phyloP scores from a whole-genome alignment of 2,113 vertebrate genomes.

The Eidolon helvum region DNA sequence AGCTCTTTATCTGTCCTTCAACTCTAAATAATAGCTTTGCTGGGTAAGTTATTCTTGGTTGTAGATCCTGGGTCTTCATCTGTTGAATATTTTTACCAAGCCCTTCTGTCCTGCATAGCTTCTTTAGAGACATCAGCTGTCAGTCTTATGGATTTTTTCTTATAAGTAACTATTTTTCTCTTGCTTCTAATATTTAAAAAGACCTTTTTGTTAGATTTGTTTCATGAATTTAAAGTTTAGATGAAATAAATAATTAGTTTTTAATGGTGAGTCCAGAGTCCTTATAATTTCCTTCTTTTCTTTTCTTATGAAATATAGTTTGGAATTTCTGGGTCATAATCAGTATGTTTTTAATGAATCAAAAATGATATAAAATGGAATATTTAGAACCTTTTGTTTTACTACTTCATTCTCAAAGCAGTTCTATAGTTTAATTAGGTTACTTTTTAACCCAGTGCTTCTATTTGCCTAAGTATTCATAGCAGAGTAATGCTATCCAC shows the following conservation, averaged over 20 bases:
- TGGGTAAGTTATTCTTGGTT: too few relatives aligned
- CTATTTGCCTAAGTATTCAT: not conserved
- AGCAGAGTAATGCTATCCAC: not conserved
- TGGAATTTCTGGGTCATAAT: not conserved
- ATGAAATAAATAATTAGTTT: not conserved
- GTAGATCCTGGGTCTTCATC: too few relatives aligned
- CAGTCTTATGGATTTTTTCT: too few relatives aligned
- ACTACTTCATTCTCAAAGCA: not conserved
- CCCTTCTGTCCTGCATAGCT: too few relatives aligned
- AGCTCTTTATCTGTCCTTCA: too few relatives aligned
- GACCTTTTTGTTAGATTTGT: too few relatives aligned
- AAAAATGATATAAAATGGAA: not conserved
- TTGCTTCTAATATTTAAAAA: not conserved
- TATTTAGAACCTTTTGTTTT: not conserved
- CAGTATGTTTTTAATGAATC: not conserved
- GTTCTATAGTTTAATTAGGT: not conserved
- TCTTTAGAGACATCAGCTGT: too few relatives aligned
- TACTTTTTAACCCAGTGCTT: not conserved
- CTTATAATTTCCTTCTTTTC: not conserved
- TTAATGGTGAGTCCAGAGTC: not conserved
- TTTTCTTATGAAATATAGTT: not conserved
- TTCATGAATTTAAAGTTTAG: conserved; percentile 18
- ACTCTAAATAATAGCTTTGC: too few relatives aligned
- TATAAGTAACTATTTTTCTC: too few relatives aligned
- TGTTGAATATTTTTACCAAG: too few relatives aligned